Evolutionary conservation across 2,797 vertebrate species (phyloP), one percentile per base, ranked within the genome.

Genomic region (Enteromius mattozi): DNA sequence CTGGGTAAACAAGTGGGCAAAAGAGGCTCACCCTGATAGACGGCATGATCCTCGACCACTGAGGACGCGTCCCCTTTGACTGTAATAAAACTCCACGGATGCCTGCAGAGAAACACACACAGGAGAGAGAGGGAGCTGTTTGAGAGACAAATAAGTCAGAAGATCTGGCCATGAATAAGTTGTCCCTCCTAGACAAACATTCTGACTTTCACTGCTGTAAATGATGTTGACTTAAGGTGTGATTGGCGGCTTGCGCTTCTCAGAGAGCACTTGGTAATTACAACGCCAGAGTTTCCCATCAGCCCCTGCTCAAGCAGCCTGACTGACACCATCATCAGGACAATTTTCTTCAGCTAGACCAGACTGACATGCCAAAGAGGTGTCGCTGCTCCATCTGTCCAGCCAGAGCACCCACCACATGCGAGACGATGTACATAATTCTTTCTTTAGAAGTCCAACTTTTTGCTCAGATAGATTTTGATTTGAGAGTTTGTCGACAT

Each of bases 61-160:
- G 96, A 94, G 4, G 94, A 93, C 0, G 92, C 85, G 30, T 95
- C 93, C 51, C 97, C 98, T 92, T 99, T 98, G 88, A 96, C 92
- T 0, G 96, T 96, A 63, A 99, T 95, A 80, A 99, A 97, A 79
- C 96, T 97, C 98, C 98, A 99, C 2, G 97, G 96, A 88, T 99
- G 96, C 72, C 98, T 99, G 91, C 7, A 61, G 69, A 88, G 37
- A 83, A 21, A 81, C n/a, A 17, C 14, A 71, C 70, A 49, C 6
- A 2, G 9, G 59, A 80, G 33, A 78, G 74, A 40, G 59, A 42
- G 40, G 30, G 49, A 35, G 47, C 6, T 27, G 37, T n/a, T 24
- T 47, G 61, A 40, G 76, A 45, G 24, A 65, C 40, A 42, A 24
- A 76, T 30, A 80, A 70, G 65, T 24, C 63, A 49, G 14, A 78